Conservation (phyloP, 2,113 vertebrate genomes). For the Tachuris rubrigastra region DNA sequence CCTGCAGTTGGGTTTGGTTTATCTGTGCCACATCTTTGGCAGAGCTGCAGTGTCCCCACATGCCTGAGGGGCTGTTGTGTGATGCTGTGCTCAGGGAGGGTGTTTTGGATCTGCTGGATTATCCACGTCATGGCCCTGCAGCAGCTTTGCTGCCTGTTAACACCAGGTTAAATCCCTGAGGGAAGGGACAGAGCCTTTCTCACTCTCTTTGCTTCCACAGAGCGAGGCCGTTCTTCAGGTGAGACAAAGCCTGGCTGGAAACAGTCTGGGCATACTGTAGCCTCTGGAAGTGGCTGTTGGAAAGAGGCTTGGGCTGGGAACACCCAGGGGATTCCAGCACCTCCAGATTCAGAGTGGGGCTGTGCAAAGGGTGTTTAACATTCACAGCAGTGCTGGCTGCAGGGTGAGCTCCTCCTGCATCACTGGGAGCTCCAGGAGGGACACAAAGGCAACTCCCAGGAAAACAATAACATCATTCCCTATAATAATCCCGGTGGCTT, state of each 20-base stretch:
- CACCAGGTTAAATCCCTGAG: neutral
- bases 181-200: neutral
- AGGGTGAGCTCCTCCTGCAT: slow-evolving; percentile 1
- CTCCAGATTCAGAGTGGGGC: neutral
- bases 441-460: neutral
- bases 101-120: neutral
- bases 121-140: neutral
- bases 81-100: neutral
- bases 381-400: slow-evolving; percentile 35
- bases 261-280: neutral
- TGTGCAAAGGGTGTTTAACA: slow-evolving; percentile 47
- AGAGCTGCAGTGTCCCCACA: neutral
- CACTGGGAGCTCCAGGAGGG: neutral
- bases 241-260: neutral
- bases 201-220: neutral
- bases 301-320: neutral
- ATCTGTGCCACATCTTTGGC: neutral
- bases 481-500: neutral
- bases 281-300: slow-evolving; percentile 3
- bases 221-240: neutral
- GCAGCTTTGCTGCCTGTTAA: neutral
- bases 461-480: neutral
- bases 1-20: neutral
- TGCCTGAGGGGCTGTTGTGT: neutral
- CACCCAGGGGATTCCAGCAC: neutral